Conservation (phyloP, 64 coral and sea anemone genomes). For the Stichodactyla mertensii region DNA sequence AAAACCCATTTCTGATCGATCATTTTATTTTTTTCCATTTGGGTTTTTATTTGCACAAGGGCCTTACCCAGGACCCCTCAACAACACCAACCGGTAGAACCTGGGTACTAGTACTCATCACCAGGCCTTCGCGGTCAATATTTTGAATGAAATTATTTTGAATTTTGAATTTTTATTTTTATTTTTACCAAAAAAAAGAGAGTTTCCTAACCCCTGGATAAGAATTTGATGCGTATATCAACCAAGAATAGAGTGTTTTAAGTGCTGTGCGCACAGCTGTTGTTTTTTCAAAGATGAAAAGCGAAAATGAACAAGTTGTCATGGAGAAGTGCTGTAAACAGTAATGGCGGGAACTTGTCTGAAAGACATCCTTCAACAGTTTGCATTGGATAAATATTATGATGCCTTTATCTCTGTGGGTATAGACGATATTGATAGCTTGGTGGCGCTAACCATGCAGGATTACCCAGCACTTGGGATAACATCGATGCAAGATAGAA, state of each 20-base stretch:
- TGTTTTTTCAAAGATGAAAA: background rate
- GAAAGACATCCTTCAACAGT: slow-evolving; percentile 45
- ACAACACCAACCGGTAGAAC: background rate
- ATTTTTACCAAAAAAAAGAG: background rate
- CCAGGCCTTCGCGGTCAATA: background rate
- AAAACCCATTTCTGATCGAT: background rate
- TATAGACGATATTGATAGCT: slow-evolving; percentile 22
- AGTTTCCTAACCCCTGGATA: background rate
- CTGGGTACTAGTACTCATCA: background rate
- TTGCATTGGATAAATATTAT: slow-evolving; percentile 61
- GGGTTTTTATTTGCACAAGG: background rate
- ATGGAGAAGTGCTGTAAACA: background rate
- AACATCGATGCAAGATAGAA: slow-evolving; percentile 67
- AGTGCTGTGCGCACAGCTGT: background rate
- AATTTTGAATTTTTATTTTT: background rate
- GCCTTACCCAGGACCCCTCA: background rate
- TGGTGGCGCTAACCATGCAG: slow-evolving; percentile 76
- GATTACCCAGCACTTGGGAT: slow-evolving; percentile 76
- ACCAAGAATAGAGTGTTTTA: background rate
- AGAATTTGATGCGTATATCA: background rate
- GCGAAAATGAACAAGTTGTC: slow-evolving; percentile 22
- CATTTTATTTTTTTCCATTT: background rate
- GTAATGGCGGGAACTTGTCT: slow-evolving; percentile 29
- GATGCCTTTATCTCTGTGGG: slow-evolving; percentile 48
- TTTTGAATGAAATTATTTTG: background rate